These are phyloP conservation scores for Lasiommata megera DNA, from an alignment of 2,888 invertebrate genomes.

Conservation along the genomic window DNA sequence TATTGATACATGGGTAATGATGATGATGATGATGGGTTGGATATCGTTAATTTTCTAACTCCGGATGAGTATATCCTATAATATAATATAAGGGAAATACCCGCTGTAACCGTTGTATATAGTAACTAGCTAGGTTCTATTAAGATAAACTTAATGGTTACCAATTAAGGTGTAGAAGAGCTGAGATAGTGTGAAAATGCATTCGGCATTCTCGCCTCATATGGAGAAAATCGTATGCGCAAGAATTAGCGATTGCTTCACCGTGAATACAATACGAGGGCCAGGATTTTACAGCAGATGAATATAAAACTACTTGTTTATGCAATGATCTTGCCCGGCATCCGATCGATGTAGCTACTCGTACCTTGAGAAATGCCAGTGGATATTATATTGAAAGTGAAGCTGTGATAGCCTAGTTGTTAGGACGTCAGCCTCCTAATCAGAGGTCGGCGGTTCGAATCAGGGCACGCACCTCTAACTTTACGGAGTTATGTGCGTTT, in stretches of 20 bases:
- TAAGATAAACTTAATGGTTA: background rate
- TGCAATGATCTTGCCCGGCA: background rate
- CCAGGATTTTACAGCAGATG: background rate
- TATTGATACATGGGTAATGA: no score
- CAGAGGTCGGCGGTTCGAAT: no score
- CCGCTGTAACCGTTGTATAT: background rate
- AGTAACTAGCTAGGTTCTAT: background rate
- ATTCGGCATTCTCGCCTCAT: conserved; percentile 17
- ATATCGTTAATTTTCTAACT: no score
- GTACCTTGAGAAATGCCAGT: background rate
- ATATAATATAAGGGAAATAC: no score
- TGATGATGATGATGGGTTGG: no score
- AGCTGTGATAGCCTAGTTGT: no score
- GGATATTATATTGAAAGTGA: no score
- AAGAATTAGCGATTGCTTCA: conserved; percentile 18
- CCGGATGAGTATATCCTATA: no score
- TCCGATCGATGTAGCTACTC: background rate
- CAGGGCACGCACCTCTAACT: no score
- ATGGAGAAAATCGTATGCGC: conserved; percentile 25
- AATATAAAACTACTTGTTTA: background rate
- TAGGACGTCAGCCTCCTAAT: no score
- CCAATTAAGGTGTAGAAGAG: background rate
- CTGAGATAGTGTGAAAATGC: conserved; percentile 6
- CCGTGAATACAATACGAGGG: conserved; percentile 17
- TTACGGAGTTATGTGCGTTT: no score